Conservation (phyloP, 2,797 vertebrate species). For the Psittacula echo region DNA sequence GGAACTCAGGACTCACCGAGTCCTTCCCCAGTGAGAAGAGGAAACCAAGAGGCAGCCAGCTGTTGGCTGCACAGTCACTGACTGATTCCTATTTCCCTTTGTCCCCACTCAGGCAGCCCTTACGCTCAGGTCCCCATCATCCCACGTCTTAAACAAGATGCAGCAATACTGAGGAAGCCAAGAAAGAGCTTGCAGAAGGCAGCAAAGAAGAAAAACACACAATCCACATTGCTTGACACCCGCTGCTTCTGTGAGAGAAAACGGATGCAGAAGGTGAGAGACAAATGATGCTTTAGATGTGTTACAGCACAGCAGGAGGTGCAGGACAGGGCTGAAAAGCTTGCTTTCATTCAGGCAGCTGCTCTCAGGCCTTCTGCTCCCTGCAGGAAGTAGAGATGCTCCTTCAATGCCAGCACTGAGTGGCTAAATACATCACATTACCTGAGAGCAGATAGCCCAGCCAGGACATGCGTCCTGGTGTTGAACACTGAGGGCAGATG, state of each 20-base stretch:
- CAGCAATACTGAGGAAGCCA: constrained; percentile 21
- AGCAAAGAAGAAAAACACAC: constrained; percentile 43
- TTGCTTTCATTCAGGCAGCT: background rate
- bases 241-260: constrained; percentile 50
- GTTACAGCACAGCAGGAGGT: background rate
- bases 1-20: rapidly evolving
- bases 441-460: background rate
- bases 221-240: constrained; percentile 24
- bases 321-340: background rate
- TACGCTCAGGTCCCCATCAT: constrained; percentile 65
- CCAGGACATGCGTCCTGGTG: background rate
- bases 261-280: constrained; percentile 55
- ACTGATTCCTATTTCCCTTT: background rate
- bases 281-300: background rate
- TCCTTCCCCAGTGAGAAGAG: rapidly evolving
- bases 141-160: constrained; percentile 38
- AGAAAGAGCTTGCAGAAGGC: constrained; percentile 37
- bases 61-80: background rate
- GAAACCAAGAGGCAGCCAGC: background rate
- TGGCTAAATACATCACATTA: rapidly evolving
- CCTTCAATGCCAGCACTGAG: rapidly evolving
- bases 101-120: constrained; percentile 40
- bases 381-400: background rate
- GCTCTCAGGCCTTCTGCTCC: background rate
- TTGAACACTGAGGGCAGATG: background rate